Conservation (phyloP, 2,113 vertebrate species). For the Collichthys lucidus region DNA sequence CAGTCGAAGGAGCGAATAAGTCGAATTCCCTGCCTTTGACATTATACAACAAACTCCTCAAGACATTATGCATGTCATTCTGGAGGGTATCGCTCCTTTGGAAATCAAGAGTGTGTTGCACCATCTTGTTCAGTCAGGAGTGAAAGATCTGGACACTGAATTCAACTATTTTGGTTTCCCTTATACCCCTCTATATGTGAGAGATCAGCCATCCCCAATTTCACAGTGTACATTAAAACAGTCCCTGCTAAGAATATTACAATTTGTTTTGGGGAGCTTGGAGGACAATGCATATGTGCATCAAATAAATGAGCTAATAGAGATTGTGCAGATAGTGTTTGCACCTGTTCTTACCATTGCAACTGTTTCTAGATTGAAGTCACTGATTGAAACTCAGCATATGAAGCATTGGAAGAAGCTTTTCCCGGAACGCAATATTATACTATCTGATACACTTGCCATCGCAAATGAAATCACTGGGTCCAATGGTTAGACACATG, state of each 20-base stretch:
- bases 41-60: conserved; percentile 29
- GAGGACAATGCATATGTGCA: conserved; percentile 29
- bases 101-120: no score
- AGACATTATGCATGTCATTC: conserved; percentile 40
- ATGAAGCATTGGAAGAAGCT: conserved; percentile 31
- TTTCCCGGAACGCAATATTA: conserved; percentile 44
- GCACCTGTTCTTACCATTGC: conserved; percentile 18
- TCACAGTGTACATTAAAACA: no score
- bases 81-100: conserved; percentile 1
- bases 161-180: no score
- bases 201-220: no score
- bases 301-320: not conserved
- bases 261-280: conserved; percentile 45
- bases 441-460: conserved; percentile 49
- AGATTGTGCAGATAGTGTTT: conserved; percentile 34
- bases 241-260: conserved; percentile 5
- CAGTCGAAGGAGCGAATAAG: conserved; percentile 28
- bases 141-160: no score
- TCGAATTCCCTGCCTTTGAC: conserved; percentile 31
- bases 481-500: not conserved
- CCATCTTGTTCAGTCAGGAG: no score
- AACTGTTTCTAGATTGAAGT: conserved; percentile 31
- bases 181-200: no score
- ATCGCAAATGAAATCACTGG: conserved; percentile 38
- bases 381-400: conserved; percentile 31